phyloP scores from a whole-genome alignment of 2,797 vertebrate genomes.

The Clamator glandarius region DNA sequence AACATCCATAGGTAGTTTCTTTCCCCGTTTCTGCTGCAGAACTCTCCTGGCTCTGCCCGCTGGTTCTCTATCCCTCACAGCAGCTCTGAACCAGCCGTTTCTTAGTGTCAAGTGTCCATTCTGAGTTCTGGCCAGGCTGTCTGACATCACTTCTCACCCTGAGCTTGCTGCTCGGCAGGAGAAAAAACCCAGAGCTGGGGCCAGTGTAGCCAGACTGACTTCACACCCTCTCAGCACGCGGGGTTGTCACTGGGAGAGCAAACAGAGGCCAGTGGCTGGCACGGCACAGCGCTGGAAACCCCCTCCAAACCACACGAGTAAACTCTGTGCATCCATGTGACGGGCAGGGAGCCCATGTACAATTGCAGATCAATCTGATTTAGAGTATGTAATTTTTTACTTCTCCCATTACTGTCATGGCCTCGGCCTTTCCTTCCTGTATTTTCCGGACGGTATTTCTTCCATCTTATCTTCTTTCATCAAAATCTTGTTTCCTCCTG shows the following conservation, averaged over 20 bases:
- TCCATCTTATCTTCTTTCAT: slow-evolving; percentile 66
- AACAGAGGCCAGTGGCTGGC: neutral
- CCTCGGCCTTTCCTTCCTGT: slow-evolving; percentile 22
- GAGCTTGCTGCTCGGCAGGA: neutral
- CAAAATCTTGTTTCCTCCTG: slow-evolving; percentile 68
- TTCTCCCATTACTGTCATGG: slow-evolving; percentile 14
- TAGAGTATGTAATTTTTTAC: neutral
- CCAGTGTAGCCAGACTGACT: neutral
- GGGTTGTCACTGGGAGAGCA: neutral
- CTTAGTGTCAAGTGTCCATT: neutral
- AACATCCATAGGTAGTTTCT: neutral
- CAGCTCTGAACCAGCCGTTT: neutral
- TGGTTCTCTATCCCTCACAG: neutral
- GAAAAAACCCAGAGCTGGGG: neutral
- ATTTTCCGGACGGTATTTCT: slow-evolving; percentile 23
- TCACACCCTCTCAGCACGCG: neutral
- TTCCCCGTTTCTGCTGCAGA: neutral
- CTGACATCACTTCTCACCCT: neutral
- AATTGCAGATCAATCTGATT: neutral
- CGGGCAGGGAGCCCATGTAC: neutral
- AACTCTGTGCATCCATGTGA: neutral
- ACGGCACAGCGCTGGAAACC: fast-evolving
- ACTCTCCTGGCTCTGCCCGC: neutral
- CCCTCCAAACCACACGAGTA: neutral
- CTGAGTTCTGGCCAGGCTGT: fast-evolving